A percentile compares a stretch with the other conserved stretches of the same genome.
Conservation (phyloP, 2,797 vertebrate genomes). For the Champsocephalus gunnari region DNA sequence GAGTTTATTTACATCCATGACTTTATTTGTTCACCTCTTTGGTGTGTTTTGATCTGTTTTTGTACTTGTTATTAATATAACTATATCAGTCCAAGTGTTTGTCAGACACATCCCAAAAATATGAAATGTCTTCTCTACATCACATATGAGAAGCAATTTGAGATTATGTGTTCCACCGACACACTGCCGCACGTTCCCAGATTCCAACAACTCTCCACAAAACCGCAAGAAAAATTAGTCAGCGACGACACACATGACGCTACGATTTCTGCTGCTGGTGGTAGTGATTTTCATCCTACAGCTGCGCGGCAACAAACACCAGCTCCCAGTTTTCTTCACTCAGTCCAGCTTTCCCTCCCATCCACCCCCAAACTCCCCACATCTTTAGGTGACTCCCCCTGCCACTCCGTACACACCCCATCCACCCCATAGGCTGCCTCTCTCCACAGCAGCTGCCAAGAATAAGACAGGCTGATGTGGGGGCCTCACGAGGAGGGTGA, state of each 20-base stretch:
- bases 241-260: constrained; percentile 15
- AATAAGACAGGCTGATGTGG: constrained; percentile 83
- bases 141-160: background rate
- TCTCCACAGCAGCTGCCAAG: constrained; percentile 81
- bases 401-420: constrained; percentile 46
- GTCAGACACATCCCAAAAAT: constrained; percentile 7
- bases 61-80: too few relatives aligned
- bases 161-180: constrained; percentile 32
- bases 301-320: constrained; percentile 66
- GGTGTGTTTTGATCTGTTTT: too few relatives aligned
- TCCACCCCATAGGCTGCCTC: constrained; percentile 63
- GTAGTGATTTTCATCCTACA: constrained; percentile 66
- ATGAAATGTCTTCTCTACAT: background rate
- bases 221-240: constrained; percentile 57
- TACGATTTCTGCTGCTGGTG: constrained; percentile 45
- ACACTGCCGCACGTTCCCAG: constrained; percentile 52
- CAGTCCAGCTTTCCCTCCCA: constrained; percentile 54
- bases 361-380: constrained; percentile 19
- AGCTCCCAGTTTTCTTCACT: constrained; percentile 54
- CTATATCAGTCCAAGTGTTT: background rate
- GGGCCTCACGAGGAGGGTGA: constrained; percentile 74
- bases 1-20: too few relatives aligned
- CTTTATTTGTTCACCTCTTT: too few relatives aligned
- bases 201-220: constrained; percentile 33
- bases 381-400: constrained; percentile 33